Base-by-base conservation (phyloP, 2,113 vertebrate genomes). In the Motacilla tschutschensis region DNA sequence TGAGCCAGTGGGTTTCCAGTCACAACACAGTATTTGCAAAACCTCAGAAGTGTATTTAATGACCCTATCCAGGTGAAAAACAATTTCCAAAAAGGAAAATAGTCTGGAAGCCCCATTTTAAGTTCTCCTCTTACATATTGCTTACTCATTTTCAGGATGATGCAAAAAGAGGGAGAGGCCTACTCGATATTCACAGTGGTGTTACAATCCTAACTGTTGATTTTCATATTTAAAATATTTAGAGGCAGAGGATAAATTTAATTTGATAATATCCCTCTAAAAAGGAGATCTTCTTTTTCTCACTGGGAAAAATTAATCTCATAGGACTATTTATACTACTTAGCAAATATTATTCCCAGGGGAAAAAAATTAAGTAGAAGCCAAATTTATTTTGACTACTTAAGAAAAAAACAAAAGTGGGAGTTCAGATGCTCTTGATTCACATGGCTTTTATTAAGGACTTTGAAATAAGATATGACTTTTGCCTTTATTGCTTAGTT, bases 401-500 rank as follows among this genome's bases (percentile, higher is more conserved):
- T 83, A 47, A 62, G 10, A 19, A 47, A 54, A 50, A 75, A 86
- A 46, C 15, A 72, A 70, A 71, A 40, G 35, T n/a, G 19, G 14
- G 26, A 51, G 17, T 59, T 88, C 51, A 36, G n/a, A 57, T 58
- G 19, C 6, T 59, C 57, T 60, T 57, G 53, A 79, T 12, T 69
- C 54, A 63, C 40, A 26, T 25, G 24, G 6, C 38, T 63, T 50
- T 33, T 43, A 54, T 62, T 73, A 51, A 58, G 31, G 28, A 71
- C 8, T 59, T 77, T 82, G 51, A 74, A 75, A 46, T 55, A 74
- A 59, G 28, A 8, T 19, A 36, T 5, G 24, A 64, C 22, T 76
- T 53, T 38, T 75, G 38, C 70, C 43, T 89, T 75, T 84, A 63
- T 66, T 64, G 38, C 74, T 66, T 75, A 69, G 64, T 89, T 92